A percentile compares a stretch with the other conserved stretches of the same genome.
These are phyloP conservation scores for Malacosoma neustria DNA, from an alignment of 2,888 invertebrate genomes.

Conservation along the genomic window DNA sequence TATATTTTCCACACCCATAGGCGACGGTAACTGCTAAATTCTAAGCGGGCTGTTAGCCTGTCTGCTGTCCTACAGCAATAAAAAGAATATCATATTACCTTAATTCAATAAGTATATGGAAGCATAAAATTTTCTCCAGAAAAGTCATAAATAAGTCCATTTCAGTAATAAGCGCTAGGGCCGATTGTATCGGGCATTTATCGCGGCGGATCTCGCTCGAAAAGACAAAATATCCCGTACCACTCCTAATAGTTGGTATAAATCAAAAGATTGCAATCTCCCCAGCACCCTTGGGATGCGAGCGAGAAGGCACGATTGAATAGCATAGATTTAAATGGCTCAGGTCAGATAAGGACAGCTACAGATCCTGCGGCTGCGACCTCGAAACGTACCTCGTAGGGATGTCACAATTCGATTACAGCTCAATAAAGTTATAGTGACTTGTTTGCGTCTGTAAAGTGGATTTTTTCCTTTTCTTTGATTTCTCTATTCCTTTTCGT, in stretches of 20 bases:
- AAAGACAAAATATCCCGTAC: conserved; percentile 65
- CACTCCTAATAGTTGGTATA: conserved; percentile 74
- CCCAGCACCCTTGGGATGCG: conserved; percentile 71
- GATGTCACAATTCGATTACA: conserved; percentile 75
- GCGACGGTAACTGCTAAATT: no score
- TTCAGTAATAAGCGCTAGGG: conserved; percentile 63
- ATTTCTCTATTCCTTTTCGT: conserved; percentile 51
- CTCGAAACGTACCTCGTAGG: conserved; percentile 49
- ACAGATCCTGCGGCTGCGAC: conserved; percentile 55
- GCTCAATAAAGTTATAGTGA: conserved; percentile 75
- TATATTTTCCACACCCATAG: no score
- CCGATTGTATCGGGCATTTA: conserved; percentile 60
- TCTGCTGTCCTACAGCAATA: no score
- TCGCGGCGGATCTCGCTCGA: conserved; percentile 53
- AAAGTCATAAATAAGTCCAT: conserved; percentile 48
- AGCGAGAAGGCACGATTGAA: conserved; percentile 74
- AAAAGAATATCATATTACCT: no score
- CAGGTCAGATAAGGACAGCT: conserved; percentile 71
- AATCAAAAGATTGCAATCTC: conserved; percentile 76
- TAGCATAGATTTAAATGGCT: conserved; percentile 74
- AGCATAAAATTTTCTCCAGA: conserved; percentile 11
- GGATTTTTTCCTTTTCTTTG: conserved; percentile 66
- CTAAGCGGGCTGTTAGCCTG: no score
- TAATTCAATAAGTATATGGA: not conserved
- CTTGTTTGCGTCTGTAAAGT: conserved; percentile 73